Conservation (phyloP, 2,888 invertebrate species). For the Drosophila mercatorum region DNA sequence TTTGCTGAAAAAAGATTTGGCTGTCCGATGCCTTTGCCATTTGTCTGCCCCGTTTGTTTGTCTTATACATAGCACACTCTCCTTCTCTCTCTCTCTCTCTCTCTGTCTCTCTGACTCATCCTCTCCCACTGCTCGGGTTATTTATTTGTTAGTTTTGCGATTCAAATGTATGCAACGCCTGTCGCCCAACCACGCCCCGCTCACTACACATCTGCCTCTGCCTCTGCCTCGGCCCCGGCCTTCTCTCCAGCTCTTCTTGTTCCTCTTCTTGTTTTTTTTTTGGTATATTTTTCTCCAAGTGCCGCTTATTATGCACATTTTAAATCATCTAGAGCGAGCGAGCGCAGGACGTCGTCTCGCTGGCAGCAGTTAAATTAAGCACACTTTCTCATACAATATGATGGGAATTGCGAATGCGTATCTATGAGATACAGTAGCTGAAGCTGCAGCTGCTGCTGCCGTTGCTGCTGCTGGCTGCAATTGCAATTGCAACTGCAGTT, state of each 20-base stretch:
- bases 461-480: slow-evolving; percentile 7
- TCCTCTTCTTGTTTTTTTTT: slow-evolving; percentile 5
- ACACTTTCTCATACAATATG: slow-evolving; percentile 58
- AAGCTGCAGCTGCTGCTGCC: slow-evolving; percentile 6
- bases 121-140: slow-evolving; percentile 55
- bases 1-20: slow-evolving; percentile 27
- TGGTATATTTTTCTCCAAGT: slow-evolving; percentile 50
- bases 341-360: slow-evolving; percentile 27
- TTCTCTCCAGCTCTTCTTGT: too few species aligned
- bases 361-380: slow-evolving; percentile 74
- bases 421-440: slow-evolving; percentile 52
- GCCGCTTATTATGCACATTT: slow-evolving; percentile 80
- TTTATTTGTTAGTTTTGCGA: slow-evolving; percentile 81
- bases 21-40: slow-evolving; percentile 61
- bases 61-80: slow-evolving; percentile 53
- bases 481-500: slow-evolving; percentile 15
- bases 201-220: slow-evolving; percentile 40
- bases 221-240: background rate
- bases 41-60: slow-evolving; percentile 72
- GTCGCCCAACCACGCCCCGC: background rate
- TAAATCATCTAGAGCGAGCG: slow-evolving; percentile 68
- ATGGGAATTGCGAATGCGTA: slow-evolving; percentile 47
- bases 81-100: background rate
- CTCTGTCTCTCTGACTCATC: background rate
- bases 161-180: slow-evolving; percentile 68